Conservation (phyloP, 2,888 invertebrate genomes). For the Sphecodes monilicornis region DNA sequence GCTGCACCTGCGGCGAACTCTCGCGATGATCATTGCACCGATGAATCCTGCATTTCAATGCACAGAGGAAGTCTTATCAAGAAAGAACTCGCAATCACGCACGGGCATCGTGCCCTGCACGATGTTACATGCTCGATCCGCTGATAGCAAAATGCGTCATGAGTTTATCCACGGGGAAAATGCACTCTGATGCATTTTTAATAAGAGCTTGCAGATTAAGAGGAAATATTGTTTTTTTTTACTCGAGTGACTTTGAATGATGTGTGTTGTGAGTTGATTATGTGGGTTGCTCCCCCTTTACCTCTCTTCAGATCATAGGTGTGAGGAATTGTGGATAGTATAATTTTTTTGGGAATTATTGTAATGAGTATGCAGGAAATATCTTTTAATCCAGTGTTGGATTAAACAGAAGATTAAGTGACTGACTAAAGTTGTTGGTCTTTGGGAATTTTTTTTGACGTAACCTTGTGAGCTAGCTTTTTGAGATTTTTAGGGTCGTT, state of each 20-base stretch:
- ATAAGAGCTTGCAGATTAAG: not conserved
- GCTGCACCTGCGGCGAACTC: not conserved
- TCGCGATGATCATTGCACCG: not conserved
- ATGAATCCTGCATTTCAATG: not conserved
- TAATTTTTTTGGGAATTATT: too few species aligned
- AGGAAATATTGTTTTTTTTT: not conserved
- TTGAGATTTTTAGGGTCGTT: too few species aligned
- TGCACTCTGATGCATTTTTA: not conserved
- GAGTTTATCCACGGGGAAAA: not conserved
- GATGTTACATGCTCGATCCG: slow-evolving; percentile 15
- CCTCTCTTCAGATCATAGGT: not conserved
- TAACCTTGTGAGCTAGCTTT: too few species aligned
- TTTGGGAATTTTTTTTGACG: too few species aligned
- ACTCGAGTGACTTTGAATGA: not conserved
- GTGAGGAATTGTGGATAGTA: not conserved
- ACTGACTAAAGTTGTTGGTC: too few species aligned
- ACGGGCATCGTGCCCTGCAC: slow-evolving; percentile 13
- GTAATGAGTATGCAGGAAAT: too few species aligned
- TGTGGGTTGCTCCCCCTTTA: too few species aligned
- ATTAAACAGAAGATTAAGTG: too few species aligned
- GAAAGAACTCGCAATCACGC: slow-evolving; percentile 37
- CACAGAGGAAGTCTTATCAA: not conserved
- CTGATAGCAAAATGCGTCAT: slow-evolving; percentile 32
- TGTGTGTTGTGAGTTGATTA: not conserved
- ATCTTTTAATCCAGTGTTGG: too few species aligned